phyloP scores from a whole-genome alignment of 1,140 invertebrate genomes.

The Littorina saxatilis region DNA sequence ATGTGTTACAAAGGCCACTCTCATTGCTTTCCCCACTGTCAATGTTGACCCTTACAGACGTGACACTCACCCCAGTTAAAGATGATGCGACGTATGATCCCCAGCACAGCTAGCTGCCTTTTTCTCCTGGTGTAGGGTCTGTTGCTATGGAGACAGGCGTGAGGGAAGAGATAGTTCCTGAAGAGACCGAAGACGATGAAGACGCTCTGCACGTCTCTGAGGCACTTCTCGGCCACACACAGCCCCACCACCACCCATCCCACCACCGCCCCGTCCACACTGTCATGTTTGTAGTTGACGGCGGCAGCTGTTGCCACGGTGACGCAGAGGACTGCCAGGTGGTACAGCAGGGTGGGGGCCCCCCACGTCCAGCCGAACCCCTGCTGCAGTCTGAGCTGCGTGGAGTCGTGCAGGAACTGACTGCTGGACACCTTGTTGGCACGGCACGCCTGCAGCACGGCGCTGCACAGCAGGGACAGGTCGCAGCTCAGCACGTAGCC shows the following conservation, averaged over 20 bases:
- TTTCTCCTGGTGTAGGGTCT: slow-evolving; percentile 44
- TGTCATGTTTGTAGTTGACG: slow-evolving; percentile 41
- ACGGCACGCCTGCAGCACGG: slow-evolving; percentile 48
- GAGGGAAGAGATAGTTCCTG: slow-evolving; percentile 70
- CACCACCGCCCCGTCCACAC: slow-evolving; percentile 47
- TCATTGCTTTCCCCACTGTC: too few relatives aligned
- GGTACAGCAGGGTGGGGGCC: slow-evolving; percentile 64
- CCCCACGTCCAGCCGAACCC: slow-evolving; percentile 68
- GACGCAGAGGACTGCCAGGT: slow-evolving; percentile 61
- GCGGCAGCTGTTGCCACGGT: slow-evolving; percentile 54
- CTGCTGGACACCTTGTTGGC: slow-evolving; percentile 53
- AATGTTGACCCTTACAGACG: too few relatives aligned
- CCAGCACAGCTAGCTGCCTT: slow-evolving; percentile 55
- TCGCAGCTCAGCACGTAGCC: slow-evolving; percentile 73
- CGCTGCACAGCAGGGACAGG: slow-evolving; percentile 62
- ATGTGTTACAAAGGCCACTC: too few relatives aligned
- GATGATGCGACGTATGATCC: slow-evolving; percentile 62
- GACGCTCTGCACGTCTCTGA: slow-evolving; percentile 69
- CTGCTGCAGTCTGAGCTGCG: slow-evolving; percentile 16
- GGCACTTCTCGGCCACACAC: slow-evolving; percentile 67
- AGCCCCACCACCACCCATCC: slow-evolving; percentile 66
- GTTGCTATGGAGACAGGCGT: slow-evolving; percentile 34
- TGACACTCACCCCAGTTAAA: slow-evolving; percentile 72
- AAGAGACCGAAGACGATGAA: slow-evolving; percentile 70
- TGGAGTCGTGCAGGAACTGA: slow-evolving; percentile 35